A percentile compares a stretch with the other conserved stretches of the same genome.
Conservation (phyloP, 2,888 invertebrate species). For the Drosophila bunnanda region DNA sequence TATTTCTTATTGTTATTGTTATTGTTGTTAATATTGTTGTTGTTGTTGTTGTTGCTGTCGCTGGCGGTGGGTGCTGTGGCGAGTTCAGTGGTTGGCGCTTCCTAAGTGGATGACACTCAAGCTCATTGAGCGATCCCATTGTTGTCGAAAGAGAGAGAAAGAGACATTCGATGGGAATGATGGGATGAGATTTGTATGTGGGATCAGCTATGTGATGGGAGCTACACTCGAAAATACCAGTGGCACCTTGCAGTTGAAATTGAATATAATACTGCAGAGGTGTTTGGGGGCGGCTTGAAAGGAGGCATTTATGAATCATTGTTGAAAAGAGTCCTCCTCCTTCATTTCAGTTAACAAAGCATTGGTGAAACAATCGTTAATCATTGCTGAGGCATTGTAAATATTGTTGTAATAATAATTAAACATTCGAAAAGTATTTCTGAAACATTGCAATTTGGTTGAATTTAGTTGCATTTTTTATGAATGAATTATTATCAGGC, state of each 20-base stretch:
- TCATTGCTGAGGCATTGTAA: no score
- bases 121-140: slow-evolving; percentile 69
- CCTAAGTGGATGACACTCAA: slow-evolving; percentile 79
- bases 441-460: no score
- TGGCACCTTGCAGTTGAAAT: not conserved
- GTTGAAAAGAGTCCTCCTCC: no score
- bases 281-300: no score
- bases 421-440: no score
- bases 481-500: not conserved
- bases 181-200: slow-evolving; percentile 19
- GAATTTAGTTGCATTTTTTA: no score
- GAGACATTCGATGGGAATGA: slow-evolving; percentile 25
- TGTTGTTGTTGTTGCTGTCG: slow-evolving; percentile 23
- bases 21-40: slow-evolving; percentile 1
- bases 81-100: slow-evolving; percentile 78
- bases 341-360: not conserved
- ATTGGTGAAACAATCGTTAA: not conserved
- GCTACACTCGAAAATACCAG: not conserved
- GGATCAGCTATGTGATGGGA: slow-evolving; percentile 12
- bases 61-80: slow-evolving; percentile 54
- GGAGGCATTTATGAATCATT: not conserved
- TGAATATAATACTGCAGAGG: not conserved
- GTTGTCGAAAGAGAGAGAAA: slow-evolving; percentile 22
- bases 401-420: no score
- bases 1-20: slow-evolving; percentile 36